Conservation (phyloP, 2,888 invertebrate genomes). For the Quadroppia sp. region DNA sequence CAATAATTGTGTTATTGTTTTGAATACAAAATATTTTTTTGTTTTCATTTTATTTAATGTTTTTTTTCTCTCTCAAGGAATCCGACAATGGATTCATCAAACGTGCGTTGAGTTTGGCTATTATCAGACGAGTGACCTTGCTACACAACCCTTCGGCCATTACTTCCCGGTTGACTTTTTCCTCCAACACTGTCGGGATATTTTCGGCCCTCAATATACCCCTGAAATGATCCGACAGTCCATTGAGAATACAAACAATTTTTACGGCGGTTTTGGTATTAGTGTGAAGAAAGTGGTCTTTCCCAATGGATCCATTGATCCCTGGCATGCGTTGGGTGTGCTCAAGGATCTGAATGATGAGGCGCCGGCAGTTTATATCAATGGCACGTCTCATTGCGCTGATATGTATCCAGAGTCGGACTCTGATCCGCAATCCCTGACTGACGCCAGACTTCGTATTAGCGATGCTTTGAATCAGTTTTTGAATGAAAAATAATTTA, state of each 20-base stretch:
- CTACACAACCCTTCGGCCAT: slow-evolving; percentile 68
- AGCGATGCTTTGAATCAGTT: slow-evolving; percentile 47
- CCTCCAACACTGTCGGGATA: slow-evolving; percentile 72
- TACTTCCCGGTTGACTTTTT: slow-evolving; percentile 72
- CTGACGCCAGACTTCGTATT: slow-evolving; percentile 65
- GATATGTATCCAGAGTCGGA: slow-evolving; percentile 77
- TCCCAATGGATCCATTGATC: slow-evolving; percentile 81
- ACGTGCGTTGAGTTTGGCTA: slow-evolving; percentile 95
- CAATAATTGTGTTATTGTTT: slow-evolving; percentile 27
- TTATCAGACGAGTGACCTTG: slow-evolving; percentile 74
- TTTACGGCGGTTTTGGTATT: slow-evolving; percentile 70
- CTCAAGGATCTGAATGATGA: slow-evolving; percentile 51
- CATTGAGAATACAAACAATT: slow-evolving; percentile 65
- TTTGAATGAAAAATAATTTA: too few species aligned
- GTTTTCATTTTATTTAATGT: too few species aligned
- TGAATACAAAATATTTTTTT: background rate
- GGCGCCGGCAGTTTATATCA: slow-evolving; percentile 53
- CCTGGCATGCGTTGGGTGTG: slow-evolving; percentile 58
- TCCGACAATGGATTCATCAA: slow-evolving; percentile 87
- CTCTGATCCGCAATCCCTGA: slow-evolving; percentile 65
- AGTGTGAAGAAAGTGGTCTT: slow-evolving; percentile 70
- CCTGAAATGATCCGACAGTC: slow-evolving; percentile 61
- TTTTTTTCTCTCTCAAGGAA: slow-evolving; percentile 52
- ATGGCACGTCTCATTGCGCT: slow-evolving; percentile 79
- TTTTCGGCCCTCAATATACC: slow-evolving; percentile 61